These are phyloP conservation scores for Thera britannica DNA, from an alignment of 2,888 invertebrate genomes.

Conservation along the genomic window DNA sequence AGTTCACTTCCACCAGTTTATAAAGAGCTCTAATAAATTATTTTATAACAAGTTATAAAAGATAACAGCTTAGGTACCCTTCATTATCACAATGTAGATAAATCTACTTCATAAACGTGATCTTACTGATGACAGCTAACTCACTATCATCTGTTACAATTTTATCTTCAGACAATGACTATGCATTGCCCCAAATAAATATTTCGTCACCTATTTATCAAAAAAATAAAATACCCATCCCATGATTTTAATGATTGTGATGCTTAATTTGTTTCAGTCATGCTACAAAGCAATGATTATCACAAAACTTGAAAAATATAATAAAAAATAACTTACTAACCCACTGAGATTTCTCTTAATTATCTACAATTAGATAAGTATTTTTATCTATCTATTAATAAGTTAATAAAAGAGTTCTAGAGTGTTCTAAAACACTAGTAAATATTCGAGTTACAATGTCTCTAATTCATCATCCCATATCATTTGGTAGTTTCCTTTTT, in stretches of 20 bases:
- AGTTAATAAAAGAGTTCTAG: constrained; percentile 5
- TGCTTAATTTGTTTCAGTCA: constrained; percentile 14
- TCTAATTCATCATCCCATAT: not conserved
- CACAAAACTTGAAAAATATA: constrained; percentile 14
- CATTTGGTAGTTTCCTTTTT: constrained; percentile 17
- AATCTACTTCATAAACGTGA: constrained; percentile 19
- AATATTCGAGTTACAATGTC: constrained; percentile 9
- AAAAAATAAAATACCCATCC: constrained; percentile 6
- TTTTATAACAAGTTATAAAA: constrained; percentile 29
- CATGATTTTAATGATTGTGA: not conserved
- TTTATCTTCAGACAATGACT: constrained; percentile 2
- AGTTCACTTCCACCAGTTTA: not conserved
- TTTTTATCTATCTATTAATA: constrained; percentile 3
- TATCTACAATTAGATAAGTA: constrained; percentile 9
- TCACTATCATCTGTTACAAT: not conserved
- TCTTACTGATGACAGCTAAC: constrained; percentile 19
- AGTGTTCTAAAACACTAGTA: not conserved
- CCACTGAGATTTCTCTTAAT: constrained; percentile 23
- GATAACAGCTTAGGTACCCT: constrained; percentile 24
- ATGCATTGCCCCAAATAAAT: not conserved
- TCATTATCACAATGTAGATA: constrained; percentile 35
- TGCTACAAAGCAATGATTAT: constrained; percentile 21
- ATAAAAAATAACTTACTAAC: constrained; percentile 10
- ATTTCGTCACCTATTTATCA: not conserved
- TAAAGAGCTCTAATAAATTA: constrained; percentile 19